Conservation (phyloP, 2,113 vertebrate species). For the Sebastes schlegelii region DNA sequence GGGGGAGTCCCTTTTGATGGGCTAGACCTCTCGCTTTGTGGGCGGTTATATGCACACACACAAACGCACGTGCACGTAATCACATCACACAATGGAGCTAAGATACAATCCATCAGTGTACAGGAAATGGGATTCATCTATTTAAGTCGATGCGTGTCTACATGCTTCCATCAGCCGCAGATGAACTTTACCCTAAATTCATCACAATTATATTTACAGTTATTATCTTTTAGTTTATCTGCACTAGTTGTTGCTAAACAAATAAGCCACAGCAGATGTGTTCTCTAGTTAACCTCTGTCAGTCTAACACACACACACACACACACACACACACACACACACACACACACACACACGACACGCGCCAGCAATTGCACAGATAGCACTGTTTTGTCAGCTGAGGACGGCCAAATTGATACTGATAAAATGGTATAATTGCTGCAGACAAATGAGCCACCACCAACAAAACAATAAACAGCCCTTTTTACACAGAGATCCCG, state of each 20-base stretch:
- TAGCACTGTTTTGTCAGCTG: conserved; percentile 47
- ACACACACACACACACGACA: conserved; percentile 34
- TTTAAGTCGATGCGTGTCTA: background rate
- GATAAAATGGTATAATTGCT: conserved; percentile 53
- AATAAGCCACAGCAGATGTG: conserved; percentile 48
- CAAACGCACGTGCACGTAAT: conserved; percentile 11
- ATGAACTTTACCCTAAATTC: background rate
- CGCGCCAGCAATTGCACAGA: conserved; percentile 27
- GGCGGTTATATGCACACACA: background rate
- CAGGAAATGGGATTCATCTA: conserved; percentile 64
- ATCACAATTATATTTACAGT: background rate
- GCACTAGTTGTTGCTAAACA: background rate
- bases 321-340: conserved; percentile 10
- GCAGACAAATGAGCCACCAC: conserved; percentile 34
- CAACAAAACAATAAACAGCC: conserved; percentile 1
- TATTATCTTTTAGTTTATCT: conserved; percentile 2
- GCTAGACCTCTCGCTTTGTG: conserved; percentile 62
- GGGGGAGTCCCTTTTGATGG: conserved; percentile 44
- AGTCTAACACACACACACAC: background rate
- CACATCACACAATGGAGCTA: conserved; percentile 21
- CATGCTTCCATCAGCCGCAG: background rate
- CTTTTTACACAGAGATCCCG: no score
- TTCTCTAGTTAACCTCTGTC: conserved; percentile 66
- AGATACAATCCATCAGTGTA: conserved; percentile 32
- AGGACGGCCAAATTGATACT: conserved; percentile 55